These are phyloP conservation scores for Solea solea DNA, from an alignment of 2,113 vertebrate species.

Conservation along the genomic window DNA sequence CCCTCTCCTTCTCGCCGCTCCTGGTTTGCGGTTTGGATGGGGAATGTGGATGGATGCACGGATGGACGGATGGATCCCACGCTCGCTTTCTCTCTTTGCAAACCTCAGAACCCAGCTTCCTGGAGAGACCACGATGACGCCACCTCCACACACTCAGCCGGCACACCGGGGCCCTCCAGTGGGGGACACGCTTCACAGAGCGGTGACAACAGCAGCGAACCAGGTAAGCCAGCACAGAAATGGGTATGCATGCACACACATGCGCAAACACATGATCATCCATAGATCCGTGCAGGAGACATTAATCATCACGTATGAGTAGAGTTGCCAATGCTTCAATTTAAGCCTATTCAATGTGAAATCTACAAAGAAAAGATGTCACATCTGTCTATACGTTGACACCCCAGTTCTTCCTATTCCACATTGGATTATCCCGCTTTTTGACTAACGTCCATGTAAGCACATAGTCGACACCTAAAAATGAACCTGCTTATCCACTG, in stretches of 20 bases:
- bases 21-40: slow-evolving; percentile 87
- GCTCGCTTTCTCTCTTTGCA: slow-evolving; percentile 71
- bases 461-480: slow-evolving; percentile 71
- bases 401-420: slow-evolving; percentile 49
- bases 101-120: slow-evolving; percentile 96
- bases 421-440: slow-evolving; percentile 67
- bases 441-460: slow-evolving; percentile 71
- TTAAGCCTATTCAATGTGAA: slow-evolving; percentile 58
- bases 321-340: slow-evolving; percentile 54
- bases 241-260: slow-evolving; percentile 59
- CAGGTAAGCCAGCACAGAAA: slow-evolving; percentile 90
- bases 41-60: slow-evolving; percentile 85
- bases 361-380: slow-evolving; percentile 48
- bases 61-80: slow-evolving; percentile 80
- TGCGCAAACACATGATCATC: slow-evolving; percentile 57
- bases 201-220: slow-evolving; percentile 99
- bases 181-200: slow-evolving; percentile 99
- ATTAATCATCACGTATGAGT: slow-evolving; percentile 48
- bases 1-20: slow-evolving; percentile 55
- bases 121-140: slow-evolving; percentile 99
- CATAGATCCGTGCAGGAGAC: slow-evolving; percentile 47
- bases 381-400: slow-evolving; percentile 42
- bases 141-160: slow-evolving; percentile 98
- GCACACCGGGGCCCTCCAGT: slow-evolving; percentile 98
- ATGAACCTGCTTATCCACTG: slow-evolving; percentile 62